These are phyloP conservation scores for Macropus fuliginosus DNA, from an alignment of 2,797 vertebrate species.

Conservation along the genomic window DNA sequence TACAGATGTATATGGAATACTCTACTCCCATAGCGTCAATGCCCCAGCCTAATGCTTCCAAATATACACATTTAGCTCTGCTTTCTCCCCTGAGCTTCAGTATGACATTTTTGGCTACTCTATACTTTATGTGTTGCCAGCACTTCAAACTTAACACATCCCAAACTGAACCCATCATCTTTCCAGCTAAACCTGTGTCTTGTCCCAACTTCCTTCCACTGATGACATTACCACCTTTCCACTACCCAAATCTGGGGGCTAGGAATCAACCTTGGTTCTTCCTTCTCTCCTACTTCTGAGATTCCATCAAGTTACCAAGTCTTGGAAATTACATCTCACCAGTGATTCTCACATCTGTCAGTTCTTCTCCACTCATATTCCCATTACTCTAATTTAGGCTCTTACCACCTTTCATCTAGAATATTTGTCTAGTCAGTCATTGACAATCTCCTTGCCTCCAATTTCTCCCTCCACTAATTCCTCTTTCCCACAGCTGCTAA, in stretches of 20 bases:
- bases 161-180: neutral
- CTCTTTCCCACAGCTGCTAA: neutral
- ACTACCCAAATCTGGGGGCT: neutral
- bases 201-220: neutral
- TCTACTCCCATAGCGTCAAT: neutral
- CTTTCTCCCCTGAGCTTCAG: neutral
- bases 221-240: neutral
- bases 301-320: neutral
- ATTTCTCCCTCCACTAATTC: neutral
- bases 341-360: neutral
- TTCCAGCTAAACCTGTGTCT: neutral
- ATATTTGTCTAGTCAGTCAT: neutral
- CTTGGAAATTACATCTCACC: neutral
- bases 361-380: neutral
- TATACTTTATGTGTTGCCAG: neutral
- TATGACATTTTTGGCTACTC: neutral
- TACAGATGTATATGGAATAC: neutral
- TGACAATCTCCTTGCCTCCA: neutral
- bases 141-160: neutral
- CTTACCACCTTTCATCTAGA: neutral
- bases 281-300: neutral
- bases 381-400: neutral
- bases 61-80: neutral
- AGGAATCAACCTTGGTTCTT: neutral
- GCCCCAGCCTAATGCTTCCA: neutral